Conservation (phyloP, 2,113 vertebrate species). For the cattle (Bos taurus) region ARS-UCD2.0 NC_037348.1:32827501-32828000, state of each 20-base stretch:
- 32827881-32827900: not conserved
- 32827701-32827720: not conserved
- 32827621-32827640: not conserved
- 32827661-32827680: not conserved
- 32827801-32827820: not conserved
- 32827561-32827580: not conserved
- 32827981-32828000: not conserved
- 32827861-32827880: not conserved
- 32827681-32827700: not conserved
- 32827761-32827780: not conserved
- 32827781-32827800: not conserved
- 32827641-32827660: not conserved
- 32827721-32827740: not conserved
- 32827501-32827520: not conserved
- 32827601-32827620: not conserved
- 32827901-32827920: slow-evolving; percentile 15
- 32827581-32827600: not conserved
- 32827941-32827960: not conserved
- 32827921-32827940: not conserved
- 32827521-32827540: not conserved
- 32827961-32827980: not conserved
- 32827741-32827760: not conserved
- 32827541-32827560: not conserved
- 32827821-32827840: not conserved
- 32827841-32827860: not conserved